Evolutionary conservation across 2,113 vertebrate species (phyloP), one percentile per base, ranked within the genome.

Genomic region (Melanerpes aurifrons): DNA sequence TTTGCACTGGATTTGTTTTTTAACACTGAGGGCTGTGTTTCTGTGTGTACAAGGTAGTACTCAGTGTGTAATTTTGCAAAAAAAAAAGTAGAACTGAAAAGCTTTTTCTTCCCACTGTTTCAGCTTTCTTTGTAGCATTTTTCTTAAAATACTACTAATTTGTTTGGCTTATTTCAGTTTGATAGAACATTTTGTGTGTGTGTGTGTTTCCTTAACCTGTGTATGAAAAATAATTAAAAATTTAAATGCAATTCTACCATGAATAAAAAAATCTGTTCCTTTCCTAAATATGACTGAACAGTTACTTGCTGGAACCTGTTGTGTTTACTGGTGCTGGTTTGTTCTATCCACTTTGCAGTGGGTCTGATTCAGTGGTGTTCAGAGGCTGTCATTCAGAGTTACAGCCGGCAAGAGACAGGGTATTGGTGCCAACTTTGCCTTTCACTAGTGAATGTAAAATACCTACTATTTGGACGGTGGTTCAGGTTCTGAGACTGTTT

Each of bases 161-260:
- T 72, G 2, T 82, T 90, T 74, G 35, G 11, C 31, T 87, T 70
- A n/a, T 77, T 90, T 69, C 29, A 67, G 1, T 90, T 87, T 63
- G 15, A 74, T 61, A 58, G 25, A 67, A 64, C 28, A 53, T 67
- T 5, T 19, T 75, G 10, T 29, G 43, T 29, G 9, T 40, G 25
- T 66, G 35, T 40, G 10, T n/a, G 14, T 71, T 91, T 25, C 45
- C 25, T 43, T 84, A 25, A 90, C 94, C 94, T 90, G 75, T 89
- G 14, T 86, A 35, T 48, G n/a, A 57, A 80, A 93, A 82, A 58
- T 74, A 72, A 93, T 90, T 94, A 93, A 97, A 97, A 72, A 92
- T 90, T 90, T 94, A 95, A 97, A 97, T 66, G 29, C 25, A 59
- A 5, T 87, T 93, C 57, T 72, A 7, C 54, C 37, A 83, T 35